phyloP scores from a whole-genome alignment of 2,113 vertebrate genomes.

The Bubo bubo region DNA sequence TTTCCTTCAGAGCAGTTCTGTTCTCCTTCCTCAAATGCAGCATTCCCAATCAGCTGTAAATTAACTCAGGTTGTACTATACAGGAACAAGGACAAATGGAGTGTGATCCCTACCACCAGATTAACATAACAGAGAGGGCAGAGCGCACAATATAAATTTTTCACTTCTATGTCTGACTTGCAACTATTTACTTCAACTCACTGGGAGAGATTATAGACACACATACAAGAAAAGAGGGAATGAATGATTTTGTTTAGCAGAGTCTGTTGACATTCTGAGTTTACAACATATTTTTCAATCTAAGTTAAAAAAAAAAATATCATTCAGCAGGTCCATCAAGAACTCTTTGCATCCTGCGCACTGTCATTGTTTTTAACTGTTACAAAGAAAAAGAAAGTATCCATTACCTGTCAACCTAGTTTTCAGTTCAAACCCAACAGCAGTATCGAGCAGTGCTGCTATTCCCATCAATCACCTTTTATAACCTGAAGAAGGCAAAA shows the following conservation, averaged over 20 bases:
- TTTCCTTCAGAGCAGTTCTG: background rate
- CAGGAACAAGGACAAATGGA: background rate
- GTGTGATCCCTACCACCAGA: background rate
- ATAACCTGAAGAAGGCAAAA: constrained; percentile 44
- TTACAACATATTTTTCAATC: background rate
- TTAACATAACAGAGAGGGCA: background rate
- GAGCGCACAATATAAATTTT: background rate
- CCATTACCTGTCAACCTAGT: background rate
- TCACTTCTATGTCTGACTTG: background rate
- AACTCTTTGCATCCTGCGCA: background rate
- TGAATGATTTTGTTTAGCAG: background rate
- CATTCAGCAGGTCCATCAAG: background rate
- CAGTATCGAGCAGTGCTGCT: background rate
- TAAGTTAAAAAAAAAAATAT: background rate
- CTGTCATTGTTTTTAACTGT: background rate
- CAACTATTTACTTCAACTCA: background rate
- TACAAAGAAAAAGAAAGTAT: background rate
- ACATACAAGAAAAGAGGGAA: background rate
- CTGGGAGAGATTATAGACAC: background rate
- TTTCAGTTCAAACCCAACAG: constrained; percentile 3
- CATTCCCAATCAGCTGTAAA: background rate
- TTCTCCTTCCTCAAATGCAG: background rate
- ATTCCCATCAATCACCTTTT: constrained; percentile 55
- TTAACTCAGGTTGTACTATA: background rate
- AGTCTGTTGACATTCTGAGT: background rate